phyloP scores from a whole-genome alignment of 2,113 vertebrate genomes.

The Tetraodon nigroviridis region DNA sequence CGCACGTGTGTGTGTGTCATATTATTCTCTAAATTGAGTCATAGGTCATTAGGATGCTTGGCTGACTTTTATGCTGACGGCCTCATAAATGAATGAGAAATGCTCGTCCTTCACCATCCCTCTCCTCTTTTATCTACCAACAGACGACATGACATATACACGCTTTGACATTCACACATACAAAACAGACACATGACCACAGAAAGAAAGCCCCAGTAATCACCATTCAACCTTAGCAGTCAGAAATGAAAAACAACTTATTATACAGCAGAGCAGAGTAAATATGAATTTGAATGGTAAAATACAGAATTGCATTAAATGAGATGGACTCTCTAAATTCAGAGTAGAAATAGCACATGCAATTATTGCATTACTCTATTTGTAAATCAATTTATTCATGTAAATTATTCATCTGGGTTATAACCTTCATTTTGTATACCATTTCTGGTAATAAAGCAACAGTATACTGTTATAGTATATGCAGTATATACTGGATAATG shows the following conservation, averaged over 20 bases:
- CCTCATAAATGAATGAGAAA: conserved; percentile 50
- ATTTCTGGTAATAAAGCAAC: no score
- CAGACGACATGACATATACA: conserved; percentile 21
- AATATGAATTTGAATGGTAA: not conserved
- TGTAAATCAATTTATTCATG: no score
- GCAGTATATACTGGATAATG: no score
- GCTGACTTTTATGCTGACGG: conserved; percentile 49
- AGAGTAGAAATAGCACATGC: no score
- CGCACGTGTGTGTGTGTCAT: conserved; percentile 2
- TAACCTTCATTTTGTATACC: no score
- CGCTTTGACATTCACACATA: conserved; percentile 1
- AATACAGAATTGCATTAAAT: not conserved
- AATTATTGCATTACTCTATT: no score
- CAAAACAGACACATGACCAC: not conserved
- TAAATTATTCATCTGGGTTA: no score
- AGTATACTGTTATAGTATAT: no score
- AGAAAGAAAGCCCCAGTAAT: not conserved
- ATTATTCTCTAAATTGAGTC: conserved; percentile 44
- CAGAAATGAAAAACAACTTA: conserved; percentile 18
- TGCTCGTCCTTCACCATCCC: conserved; percentile 41
- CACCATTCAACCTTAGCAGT: conserved; percentile 5
- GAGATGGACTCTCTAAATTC: not conserved
- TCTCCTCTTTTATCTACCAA: conserved; percentile 17
- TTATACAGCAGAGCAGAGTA: not conserved
- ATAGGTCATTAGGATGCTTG: conserved; percentile 56